A percentile compares a stretch with the other conserved stretches of the same genome.
phyloP scores from a whole-genome alignment of 2,888 invertebrate genomes.

The Idaea biselata region DNA sequence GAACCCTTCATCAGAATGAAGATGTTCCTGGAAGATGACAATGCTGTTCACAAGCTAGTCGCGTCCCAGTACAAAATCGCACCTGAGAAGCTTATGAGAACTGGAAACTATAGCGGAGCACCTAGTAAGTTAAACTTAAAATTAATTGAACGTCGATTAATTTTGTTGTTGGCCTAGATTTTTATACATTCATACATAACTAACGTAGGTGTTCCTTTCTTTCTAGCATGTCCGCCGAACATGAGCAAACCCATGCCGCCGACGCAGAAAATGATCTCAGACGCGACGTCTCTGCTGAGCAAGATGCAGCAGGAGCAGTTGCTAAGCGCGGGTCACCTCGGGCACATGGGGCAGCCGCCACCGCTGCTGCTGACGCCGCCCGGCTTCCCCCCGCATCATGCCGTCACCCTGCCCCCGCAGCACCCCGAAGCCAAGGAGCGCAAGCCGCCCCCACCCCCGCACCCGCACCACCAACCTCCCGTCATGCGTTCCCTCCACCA shows the following conservation, averaged over 20 bases:
- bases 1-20: constrained; percentile 99
- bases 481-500: constrained; percentile 88
- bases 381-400: constrained; percentile 88
- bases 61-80: constrained; percentile 99
- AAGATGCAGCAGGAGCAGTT: constrained; percentile 87
- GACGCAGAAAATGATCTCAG: constrained; percentile 88
- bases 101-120: constrained; percentile 93
- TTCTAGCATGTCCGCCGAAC: constrained; percentile 83
- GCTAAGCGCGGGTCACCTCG: constrained; percentile 79
- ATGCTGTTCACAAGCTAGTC: constrained; percentile 96
- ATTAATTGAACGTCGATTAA: background rate
- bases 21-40: constrained; percentile 97
- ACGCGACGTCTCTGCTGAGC: constrained; percentile 83
- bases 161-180: background rate
- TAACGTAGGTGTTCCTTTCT: constrained; percentile 27
- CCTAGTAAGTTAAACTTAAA: constrained; percentile 85
- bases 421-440: constrained; percentile 81
- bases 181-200: background rate
- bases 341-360: constrained; percentile 75
- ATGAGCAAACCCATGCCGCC: constrained; percentile 89
- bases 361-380: constrained; percentile 88
- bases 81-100: constrained; percentile 98
- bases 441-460: constrained; percentile 79
- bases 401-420: constrained; percentile 84
- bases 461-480: constrained; percentile 83